Evolutionary conservation across 2,113 vertebrate species (phyloP), one percentile per base, ranked within the genome.

Genomic region (Charadrius vociferus): DNA sequence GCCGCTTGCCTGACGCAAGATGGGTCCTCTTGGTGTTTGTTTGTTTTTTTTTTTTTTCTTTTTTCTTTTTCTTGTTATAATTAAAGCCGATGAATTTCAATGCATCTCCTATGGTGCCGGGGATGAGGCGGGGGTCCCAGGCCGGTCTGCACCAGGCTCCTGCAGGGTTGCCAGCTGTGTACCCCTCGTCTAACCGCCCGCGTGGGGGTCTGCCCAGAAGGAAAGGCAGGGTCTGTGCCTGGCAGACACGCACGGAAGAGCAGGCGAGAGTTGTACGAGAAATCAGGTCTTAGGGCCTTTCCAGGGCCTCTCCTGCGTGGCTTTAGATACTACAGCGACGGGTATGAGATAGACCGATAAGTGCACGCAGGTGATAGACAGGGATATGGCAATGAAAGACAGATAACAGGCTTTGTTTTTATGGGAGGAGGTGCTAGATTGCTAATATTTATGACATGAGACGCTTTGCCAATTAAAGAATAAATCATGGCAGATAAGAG

Each of bases 401-500:
- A 70, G 80, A 65, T 67, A 87, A 95, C 81, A 94, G 77, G 70
- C 53, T 75, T 50, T 23, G 0, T 83, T 90, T 75, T 65, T 55
- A 39, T 5, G 81, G 95, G 41, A 89, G 81, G 81, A 95, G 94
- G 65, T 61, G 94, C 88, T 59, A 6, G 14, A 24, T 29, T 3
- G 70, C 88, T 78, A 74, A 86, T 84, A 84, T 87, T 89, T 81
- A 91, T 27, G 65, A 50, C 86, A 74, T 0, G 10, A 50, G 91
- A 66, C 1, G 0, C 83, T 93, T 50, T 34, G 83, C 91, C 95
- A 94, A 74, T 81, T 87, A 84, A 68, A 84, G 89, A 61, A 30
- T 61, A 91, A 96, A 94, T 61, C 68, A 20, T 2, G 43, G 84
- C 56, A 68, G 91, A 91, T 84, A 94, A 95, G 91, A 65, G 72